Percentiles rank a stretch among this genome's conserved stretches.
phyloP scores from a whole-genome alignment of 2,113 vertebrate species.

The Ammodytes marinus region DNA sequence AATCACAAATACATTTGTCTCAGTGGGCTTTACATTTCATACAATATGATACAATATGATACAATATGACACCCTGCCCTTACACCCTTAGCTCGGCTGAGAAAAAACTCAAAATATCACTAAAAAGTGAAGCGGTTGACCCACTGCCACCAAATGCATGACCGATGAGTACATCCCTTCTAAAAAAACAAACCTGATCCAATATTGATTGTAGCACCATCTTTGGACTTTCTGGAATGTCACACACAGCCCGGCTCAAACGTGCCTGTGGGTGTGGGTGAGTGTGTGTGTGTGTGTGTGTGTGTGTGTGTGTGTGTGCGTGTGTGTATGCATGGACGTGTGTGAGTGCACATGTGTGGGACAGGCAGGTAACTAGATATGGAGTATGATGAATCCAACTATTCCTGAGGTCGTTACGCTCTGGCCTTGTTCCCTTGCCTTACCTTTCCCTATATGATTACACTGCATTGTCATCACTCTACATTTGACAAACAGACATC shows the following conservation, averaged over 20 bases:
- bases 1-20: too few relatives aligned
- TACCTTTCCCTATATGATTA: constrained; percentile 18
- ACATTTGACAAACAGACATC: constrained; percentile 45
- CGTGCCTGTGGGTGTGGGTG: neutral
- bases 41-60: too few relatives aligned
- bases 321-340: neutral
- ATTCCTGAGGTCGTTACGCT: constrained; percentile 24
- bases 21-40: too few relatives aligned
- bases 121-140: neutral
- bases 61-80: too few relatives aligned
- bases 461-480: constrained; percentile 29
- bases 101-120: too few relatives aligned
- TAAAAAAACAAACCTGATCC: neutral
- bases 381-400: constrained; percentile 41
- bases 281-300: neutral
- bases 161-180: neutral
- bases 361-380: constrained; percentile 85
- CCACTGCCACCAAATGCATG: neutral
- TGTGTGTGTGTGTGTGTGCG: neutral
- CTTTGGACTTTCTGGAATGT: neutral
- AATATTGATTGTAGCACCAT: neutral
- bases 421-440: constrained; percentile 33
- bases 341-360: constrained; percentile 66
- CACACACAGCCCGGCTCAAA: neutral
- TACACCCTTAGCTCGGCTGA: too few relatives aligned